Evolutionary conservation across 2,113 vertebrate genomes (phyloP), one percentile per base, ranked within the genome.

Genomic region (Syngnathus floridae): DNA sequence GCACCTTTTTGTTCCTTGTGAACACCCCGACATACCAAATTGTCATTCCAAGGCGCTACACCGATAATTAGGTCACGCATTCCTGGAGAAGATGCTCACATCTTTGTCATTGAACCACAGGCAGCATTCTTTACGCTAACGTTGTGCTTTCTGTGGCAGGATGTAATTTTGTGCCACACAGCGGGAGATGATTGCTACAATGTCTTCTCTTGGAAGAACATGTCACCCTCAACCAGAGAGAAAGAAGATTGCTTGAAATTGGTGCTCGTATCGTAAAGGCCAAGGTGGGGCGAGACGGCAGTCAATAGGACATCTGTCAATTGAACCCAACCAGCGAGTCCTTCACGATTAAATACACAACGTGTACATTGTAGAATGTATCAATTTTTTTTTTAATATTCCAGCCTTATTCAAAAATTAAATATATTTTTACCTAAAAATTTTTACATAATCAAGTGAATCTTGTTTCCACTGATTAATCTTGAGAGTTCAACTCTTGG

Each of bases 81-180:
- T 61, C 17, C 40, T 12, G 2, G 35, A 74, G 56, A 26, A 14
- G 72, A 16, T 13, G 10, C 40, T 56, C n/a, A 3, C 51, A 71
- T 62, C 35, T n/a, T 61, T 62, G 64, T 78, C 70, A 51, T 61
- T 67, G 62, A 41, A 31, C 37, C 26, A 61, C 59, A 41, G 38
- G 45, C 75, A 66, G 65, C 52, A 40, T 75, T 82, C 36, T 65
- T 78, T 61, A 35, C 62, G 3, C 64, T 40, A 52, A 64, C 71
- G 73, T 66, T 70, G 66, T 48, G 46, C 55, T 77, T 69, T 64
- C 58, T 8, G 21, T 69, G 62, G 64, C 67, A 69, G 68, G 61
- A 76, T 77, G 80, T 80, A 60, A 85, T 88, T 80, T 84, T 73
- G 71, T 63, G 67, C 37, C 7, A 5, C 81, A 1, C 78, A 69